Base-by-base conservation (phyloP, 1,140 invertebrate genomes). In the Chlorops oryzae region DNA sequence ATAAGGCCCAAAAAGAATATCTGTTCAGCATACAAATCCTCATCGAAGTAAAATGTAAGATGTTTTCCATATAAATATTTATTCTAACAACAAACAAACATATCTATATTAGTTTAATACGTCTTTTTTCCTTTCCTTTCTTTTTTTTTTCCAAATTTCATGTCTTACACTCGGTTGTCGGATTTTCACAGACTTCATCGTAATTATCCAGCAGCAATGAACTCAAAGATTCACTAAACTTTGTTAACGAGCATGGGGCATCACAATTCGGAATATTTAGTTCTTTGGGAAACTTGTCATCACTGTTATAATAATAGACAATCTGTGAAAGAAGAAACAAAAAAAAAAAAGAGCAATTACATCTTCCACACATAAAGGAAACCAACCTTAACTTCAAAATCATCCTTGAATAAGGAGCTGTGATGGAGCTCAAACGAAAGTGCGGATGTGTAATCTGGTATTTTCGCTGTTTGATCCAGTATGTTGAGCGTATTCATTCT, bases 361-460 rank as follows among this genome's bases (percentile, higher is more conserved):
- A 46, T 2, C 12, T 4, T 23, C n/a, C 18, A 22, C 18, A 21
- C 12, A 6, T 4, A n/a, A 7, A 10, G n/a, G n/a, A n/a, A 7
- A 23, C 27, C 9, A 49, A 79, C 77, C 61, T 76, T 75, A 5
- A 80, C 70, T 66, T 75, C 67, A 6, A 72, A 66, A 54, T 75
- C 69, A 39, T 69, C 68, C 35, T 58, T 62, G 28, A 59, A 70
- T 4, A 65, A 62, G 49, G 67, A 57, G 41, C 63, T 62, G 12
- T 80, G 72, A 58, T 82, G 79, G 12, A 85, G 59, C 64, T 90
- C 85, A 42, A 88, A 74, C 20, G 82, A 75, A 2, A 90, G 48
- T 13, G 80, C 79, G 1, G 85, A 80, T 2, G 84, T 84, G 67
- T 84, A 86, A 34, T 82, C 81, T 0, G 86, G 86, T 59, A 84